Evolutionary conservation across 2,888 invertebrate genomes (phyloP).

Genomic region (Lycia hirtaria): DNA sequence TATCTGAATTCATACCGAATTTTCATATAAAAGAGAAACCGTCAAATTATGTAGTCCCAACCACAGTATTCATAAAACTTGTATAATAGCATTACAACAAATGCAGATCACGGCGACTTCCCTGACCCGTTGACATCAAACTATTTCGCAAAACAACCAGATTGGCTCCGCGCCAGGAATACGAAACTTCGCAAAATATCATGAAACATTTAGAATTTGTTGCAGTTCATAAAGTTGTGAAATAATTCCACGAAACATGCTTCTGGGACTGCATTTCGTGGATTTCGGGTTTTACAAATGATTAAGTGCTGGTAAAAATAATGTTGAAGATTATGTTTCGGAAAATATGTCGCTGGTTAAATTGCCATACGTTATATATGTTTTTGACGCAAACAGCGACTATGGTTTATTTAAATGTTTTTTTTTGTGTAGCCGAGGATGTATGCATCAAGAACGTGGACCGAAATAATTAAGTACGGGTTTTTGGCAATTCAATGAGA

Average conservation of each 20-base stretch:
- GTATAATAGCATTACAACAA: slow-evolving; percentile 27
- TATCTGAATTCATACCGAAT: no score
- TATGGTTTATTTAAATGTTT: no score
- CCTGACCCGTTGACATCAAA: slow-evolving; percentile 25
- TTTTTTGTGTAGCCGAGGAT: no score
- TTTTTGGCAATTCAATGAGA: no score
- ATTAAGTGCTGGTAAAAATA: slow-evolving; percentile 11
- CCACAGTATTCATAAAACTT: neutral
- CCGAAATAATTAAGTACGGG: no score
- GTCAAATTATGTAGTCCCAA: no score
- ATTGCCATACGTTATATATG: neutral
- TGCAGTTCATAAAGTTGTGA: slow-evolving; percentile 31
- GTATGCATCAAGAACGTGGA: no score
- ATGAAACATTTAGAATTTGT: slow-evolving; percentile 32
- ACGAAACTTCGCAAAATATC: slow-evolving; percentile 36
- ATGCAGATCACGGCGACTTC: slow-evolving; percentile 25
- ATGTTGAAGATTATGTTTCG: slow-evolving; percentile 29
- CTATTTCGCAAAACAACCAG: slow-evolving; percentile 32
- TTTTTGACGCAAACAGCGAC: neutral
- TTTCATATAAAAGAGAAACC: no score
- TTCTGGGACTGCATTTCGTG: slow-evolving; percentile 31
- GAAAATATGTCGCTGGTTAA: neutral
- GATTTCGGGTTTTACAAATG: slow-evolving; percentile 27
- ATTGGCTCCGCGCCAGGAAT: slow-evolving; percentile 40
- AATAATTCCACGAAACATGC: slow-evolving; percentile 32